Evolutionary conservation across 2,888 invertebrate genomes (phyloP).

Genomic region (Lydus trimaculatus): DNA sequence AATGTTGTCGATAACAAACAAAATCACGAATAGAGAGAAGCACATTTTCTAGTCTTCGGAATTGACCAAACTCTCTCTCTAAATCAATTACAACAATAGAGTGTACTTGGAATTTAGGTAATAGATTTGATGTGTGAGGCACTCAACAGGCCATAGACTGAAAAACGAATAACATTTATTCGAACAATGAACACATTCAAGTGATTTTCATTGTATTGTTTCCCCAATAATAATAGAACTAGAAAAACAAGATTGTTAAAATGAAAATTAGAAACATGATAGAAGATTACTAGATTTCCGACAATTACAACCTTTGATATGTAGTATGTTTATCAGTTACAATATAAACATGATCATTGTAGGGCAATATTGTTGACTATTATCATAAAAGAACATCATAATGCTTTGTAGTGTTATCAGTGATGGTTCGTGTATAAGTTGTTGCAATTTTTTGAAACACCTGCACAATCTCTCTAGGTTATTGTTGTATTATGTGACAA

Average conservation of each 20-base stretch:
- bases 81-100: constrained; percentile 13
- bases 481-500: neutral
- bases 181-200: neutral
- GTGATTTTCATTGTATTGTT: neutral
- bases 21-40: constrained; percentile 6
- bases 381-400: too few species aligned
- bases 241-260: neutral
- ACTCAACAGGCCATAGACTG: neutral
- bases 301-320: too few species aligned
- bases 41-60: constrained; percentile 13
- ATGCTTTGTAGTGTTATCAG: neutral
- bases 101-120: constrained; percentile 15
- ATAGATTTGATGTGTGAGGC: constrained; percentile 14
- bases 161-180: neutral
- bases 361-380: neutral
- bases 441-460: neutral
- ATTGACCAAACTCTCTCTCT: neutral
- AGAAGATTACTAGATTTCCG: too few species aligned
- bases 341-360: neutral
- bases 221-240: neutral
- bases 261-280: too few species aligned
- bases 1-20: constrained; percentile 2
- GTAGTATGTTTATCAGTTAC: too few species aligned
- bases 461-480: neutral
- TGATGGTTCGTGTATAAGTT: neutral